Evolutionary conservation across 2,888 invertebrate species (phyloP), one percentile per base, ranked within the genome.

Genomic region (Girardia tigrina): DNA sequence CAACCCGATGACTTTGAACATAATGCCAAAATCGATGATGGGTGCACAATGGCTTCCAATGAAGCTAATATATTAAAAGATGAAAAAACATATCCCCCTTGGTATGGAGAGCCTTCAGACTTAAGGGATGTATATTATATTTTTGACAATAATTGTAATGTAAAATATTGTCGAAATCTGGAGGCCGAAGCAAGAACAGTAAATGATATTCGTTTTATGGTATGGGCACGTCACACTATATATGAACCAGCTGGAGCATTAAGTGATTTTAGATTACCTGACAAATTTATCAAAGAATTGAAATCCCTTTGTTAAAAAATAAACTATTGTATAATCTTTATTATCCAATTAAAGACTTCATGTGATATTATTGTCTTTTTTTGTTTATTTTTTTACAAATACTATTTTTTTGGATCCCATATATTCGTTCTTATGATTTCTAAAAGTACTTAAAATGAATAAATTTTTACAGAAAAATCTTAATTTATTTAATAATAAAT

Each of bases 111-210:
- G 23, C 56, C 56, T 8, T 56, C n/a, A 56, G 56, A 56, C n/a
- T 56, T 56, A 56, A 56, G 56, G n/a, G 56, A 56, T 56, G 56
- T 56, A 20, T 56, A 8, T 56, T 56, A 56, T 56, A 23, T 56
- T 4, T 56, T 56, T 56, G 56, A 56, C 23, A 23, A 56, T 2
- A 4, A 56, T 20, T 56, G 56, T 56, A 56, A 56, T 4, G 4
- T 56, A 2, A 12, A 20, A 56, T 6, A 8, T 4, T 56, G 56
- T 56, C 4, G 56, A n/a, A 56, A 56, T 56, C n/a, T 56, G 23
- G 56, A 56, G n/a, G 56, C 56, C n/a, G 56, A 56, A 56, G n/a
- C 56, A 12, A n/a, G 56, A 56, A 8, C n/a, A 12, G 56, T 56
- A 8, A 20, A 6, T 56, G 56, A 23, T 20, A 23, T 20, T 20